These are phyloP conservation scores for Atherix ibis DNA, from an alignment of 2,888 invertebrate species.

Conservation along the genomic window DNA sequence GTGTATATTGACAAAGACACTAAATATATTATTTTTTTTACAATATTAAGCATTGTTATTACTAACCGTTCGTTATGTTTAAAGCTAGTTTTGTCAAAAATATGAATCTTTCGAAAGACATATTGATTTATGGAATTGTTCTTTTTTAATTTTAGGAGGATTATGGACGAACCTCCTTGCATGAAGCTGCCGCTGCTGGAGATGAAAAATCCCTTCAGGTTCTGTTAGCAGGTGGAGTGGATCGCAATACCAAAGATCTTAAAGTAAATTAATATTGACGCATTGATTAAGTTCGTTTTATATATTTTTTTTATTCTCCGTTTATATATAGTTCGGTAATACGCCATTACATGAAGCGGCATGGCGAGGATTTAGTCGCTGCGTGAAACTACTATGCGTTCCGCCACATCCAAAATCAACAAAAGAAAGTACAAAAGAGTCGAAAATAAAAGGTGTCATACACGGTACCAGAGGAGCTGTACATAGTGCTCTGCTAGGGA, in stretches of 20 bases:
- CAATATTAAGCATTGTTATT: too few relatives aligned
- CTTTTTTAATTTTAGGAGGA: too few relatives aligned
- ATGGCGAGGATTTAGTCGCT: slow-evolving; percentile 85
- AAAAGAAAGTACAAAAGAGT: slow-evolving; percentile 18
- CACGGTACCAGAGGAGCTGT: slow-evolving; percentile 33
- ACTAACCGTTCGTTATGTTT: too few relatives aligned
- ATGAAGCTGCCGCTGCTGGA: slow-evolving; percentile 23
- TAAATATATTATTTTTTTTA: too few relatives aligned
- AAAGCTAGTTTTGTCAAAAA: too few relatives aligned
- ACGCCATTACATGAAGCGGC: slow-evolving; percentile 87
- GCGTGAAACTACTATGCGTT: slow-evolving; percentile 50
- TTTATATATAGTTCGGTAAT: slow-evolving; percentile 65
- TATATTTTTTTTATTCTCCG: too few relatives aligned
- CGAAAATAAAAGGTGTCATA: slow-evolving; percentile 18
- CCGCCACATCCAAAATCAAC: slow-evolving; percentile 15
- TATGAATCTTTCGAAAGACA: too few relatives aligned
- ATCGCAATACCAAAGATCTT: slow-evolving; percentile 24
- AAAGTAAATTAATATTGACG: slow-evolving; percentile 11
- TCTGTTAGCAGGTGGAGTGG: slow-evolving; percentile 19
- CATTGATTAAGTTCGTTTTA: too few relatives aligned
- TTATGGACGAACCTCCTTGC: slow-evolving; percentile 20
- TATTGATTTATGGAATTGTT: too few relatives aligned
- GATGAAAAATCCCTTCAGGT: slow-evolving; percentile 22
- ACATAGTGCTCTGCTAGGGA: slow-evolving; percentile 44
- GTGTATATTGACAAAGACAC: too few relatives aligned